These are phyloP conservation scores for Marmota monax DNA, from an alignment of 2,113 vertebrate genomes.

Conservation along the genomic window DNA sequence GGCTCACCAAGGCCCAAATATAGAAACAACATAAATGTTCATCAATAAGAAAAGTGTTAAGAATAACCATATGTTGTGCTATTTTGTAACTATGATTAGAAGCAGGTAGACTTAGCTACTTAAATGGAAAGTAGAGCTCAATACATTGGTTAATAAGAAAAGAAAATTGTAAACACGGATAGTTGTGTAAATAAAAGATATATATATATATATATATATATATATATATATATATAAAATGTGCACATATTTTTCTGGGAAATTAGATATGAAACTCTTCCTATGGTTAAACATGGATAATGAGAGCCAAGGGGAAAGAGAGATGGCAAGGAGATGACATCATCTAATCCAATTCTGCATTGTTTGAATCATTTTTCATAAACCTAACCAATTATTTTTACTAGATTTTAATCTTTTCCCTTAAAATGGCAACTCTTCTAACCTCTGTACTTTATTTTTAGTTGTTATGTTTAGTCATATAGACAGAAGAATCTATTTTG, in stretches of 20 bases:
- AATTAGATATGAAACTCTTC: background rate
- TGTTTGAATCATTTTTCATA: background rate
- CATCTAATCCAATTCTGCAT: background rate
- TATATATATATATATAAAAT: background rate
- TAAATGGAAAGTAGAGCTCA: background rate
- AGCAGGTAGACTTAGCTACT: background rate
- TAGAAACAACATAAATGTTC: background rate
- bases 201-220: too few relatives aligned
- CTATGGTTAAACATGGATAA: background rate
- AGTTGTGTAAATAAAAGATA: background rate
- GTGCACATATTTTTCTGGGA: background rate
- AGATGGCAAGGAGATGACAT: fast-evolving
- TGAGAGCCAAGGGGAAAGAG: too few relatives aligned
- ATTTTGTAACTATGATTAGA: background rate
- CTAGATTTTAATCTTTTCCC: background rate
- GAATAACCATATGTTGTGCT: background rate
- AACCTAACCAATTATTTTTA: background rate
- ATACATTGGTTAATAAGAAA: background rate
- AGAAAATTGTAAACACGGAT: background rate
- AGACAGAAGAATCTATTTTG: too few relatives aligned
- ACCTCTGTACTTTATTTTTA: background rate
- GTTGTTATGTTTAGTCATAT: too few relatives aligned
- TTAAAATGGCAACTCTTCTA: background rate
- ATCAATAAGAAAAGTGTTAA: background rate
- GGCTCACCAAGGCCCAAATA: background rate